phyloP scores from a whole-genome alignment of 64 coral and sea anemone species.

The Platygyra sinensis region DNA sequence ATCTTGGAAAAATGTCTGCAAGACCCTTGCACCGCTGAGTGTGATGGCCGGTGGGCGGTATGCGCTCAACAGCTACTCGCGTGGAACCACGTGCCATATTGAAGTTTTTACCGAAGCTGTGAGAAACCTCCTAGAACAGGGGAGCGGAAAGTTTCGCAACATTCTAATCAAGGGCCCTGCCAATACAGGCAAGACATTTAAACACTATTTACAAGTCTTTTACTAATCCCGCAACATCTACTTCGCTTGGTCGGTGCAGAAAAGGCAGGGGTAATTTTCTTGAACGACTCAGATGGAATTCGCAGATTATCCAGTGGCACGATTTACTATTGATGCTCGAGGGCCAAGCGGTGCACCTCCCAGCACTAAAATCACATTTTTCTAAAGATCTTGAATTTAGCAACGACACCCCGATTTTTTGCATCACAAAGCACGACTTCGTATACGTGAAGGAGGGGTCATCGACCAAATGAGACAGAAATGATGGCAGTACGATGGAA shows the following conservation, averaged over 20 bases:
- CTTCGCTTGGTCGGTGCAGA: conserved; percentile 69
- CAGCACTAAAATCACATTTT: conserved; percentile 52
- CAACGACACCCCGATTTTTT: conserved; percentile 24
- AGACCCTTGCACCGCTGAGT: background rate
- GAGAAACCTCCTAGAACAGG: conserved; percentile 39
- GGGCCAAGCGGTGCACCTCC: conserved; percentile 37
- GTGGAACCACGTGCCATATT: conserved; percentile 46
- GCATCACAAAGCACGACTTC: background rate
- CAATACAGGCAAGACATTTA: conserved; percentile 71
- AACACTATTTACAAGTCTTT: conserved; percentile 65
- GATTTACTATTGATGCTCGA: conserved; percentile 63
- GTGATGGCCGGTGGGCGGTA: background rate
- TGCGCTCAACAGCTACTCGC: background rate
- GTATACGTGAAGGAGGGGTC: conserved; percentile 9
- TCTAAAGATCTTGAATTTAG: conserved; percentile 17
- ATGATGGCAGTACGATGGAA: conserved; percentile 20
- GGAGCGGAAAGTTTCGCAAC: conserved; percentile 66
- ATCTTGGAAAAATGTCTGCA: background rate
- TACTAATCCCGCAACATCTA: conserved; percentile 61
- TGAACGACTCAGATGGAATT: conserved; percentile 60
- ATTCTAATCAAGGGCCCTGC: conserved; percentile 48
- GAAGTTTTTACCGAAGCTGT: conserved; percentile 59
- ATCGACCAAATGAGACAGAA: conserved; percentile 22
- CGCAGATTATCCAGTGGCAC: conserved; percentile 60
- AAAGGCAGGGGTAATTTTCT: conserved; percentile 64